Base-by-base conservation (phyloP, 2,797 vertebrate genomes). In the Cynodonichthys magdalenae region DNA sequence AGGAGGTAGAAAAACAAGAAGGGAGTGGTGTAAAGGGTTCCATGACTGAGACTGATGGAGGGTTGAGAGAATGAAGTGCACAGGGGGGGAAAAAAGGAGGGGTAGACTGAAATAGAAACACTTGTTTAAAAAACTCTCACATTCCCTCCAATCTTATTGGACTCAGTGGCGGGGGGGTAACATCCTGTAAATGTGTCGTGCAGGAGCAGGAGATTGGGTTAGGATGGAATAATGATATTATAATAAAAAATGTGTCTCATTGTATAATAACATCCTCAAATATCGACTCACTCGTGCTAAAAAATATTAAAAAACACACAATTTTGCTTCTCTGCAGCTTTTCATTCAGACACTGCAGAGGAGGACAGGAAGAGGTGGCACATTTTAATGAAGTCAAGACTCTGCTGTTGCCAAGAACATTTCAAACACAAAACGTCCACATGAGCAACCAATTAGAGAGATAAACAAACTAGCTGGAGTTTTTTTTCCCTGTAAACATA, bases 301-400 rank as follows among this genome's bases (percentile, higher is more conserved):
- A 51, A 34, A 34, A 28, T n/a, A n/a, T n/a, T n/a, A 18, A 18
- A 15, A 11, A 27, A 36, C 48, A 46, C 20, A 55, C 15, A 63
- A 41, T 49, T 28, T 39, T 47, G 42, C 74, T 45, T 53, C 6
- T 36, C 53, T 39, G 51, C 53, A 63, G 64, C 28, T 39, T 71
- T 48, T 19, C 44, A 74, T 42, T 59, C 46, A 14, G 27, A 28
- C 17, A 28, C 55, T 55, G 75, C 62, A 72, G 74, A 69, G 56
- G 63, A 69, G 62, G 65, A 74, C 55, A 57, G 75, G 31, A 46
- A 47, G 41, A 56, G 54, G 52, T 81, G 73, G 36, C 48, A 63
- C 55, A 64, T 29, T 66, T 55, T 67, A 83, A 83, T 79, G 73
- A 81, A 66, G 52, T 66, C 24, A 42, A 75, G 75, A 69, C 77